phyloP scores from a whole-genome alignment of 2,888 invertebrate genomes.

The Lithophane ornitopus region DNA sequence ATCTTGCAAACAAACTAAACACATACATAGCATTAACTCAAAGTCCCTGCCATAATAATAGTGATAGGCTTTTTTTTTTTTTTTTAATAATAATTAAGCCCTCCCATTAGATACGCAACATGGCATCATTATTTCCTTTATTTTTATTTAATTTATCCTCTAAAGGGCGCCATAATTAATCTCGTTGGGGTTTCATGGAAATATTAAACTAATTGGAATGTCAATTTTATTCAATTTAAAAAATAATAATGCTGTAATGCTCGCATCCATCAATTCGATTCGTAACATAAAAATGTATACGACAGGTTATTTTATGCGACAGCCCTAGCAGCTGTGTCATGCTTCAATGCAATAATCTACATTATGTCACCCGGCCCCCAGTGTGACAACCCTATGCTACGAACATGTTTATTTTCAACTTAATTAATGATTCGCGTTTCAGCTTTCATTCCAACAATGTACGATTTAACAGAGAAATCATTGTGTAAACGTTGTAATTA shows the following conservation, averaged over 20 bases:
- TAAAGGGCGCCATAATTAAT: too few species aligned
- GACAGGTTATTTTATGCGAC: neutral
- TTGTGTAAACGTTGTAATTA: slow-evolving; percentile 4
- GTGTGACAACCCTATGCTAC: neutral
- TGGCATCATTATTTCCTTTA: too few species aligned
- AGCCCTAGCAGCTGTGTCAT: neutral
- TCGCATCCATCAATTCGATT: neutral
- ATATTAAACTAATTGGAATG: neutral
- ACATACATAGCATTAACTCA: too few species aligned
- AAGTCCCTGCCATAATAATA: too few species aligned
- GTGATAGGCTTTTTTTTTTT: too few species aligned
- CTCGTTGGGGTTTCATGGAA: neutral
- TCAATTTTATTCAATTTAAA: neutral
- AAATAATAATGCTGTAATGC: neutral
- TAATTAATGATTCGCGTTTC: slow-evolving; percentile 19
- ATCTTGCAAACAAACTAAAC: too few species aligned
- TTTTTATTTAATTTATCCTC: too few species aligned
- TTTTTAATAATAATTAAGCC: too few species aligned
- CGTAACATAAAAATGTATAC: neutral
- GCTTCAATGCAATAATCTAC: slow-evolving; percentile 1
- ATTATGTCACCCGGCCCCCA: neutral
- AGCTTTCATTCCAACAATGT: slow-evolving; percentile 26
- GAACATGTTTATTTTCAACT: slow-evolving; percentile 24
- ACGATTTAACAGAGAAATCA: neutral
- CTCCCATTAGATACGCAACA: too few species aligned